phyloP scores from a whole-genome alignment of 2,888 invertebrate species.

The Ectemnius lituratus region DNA sequence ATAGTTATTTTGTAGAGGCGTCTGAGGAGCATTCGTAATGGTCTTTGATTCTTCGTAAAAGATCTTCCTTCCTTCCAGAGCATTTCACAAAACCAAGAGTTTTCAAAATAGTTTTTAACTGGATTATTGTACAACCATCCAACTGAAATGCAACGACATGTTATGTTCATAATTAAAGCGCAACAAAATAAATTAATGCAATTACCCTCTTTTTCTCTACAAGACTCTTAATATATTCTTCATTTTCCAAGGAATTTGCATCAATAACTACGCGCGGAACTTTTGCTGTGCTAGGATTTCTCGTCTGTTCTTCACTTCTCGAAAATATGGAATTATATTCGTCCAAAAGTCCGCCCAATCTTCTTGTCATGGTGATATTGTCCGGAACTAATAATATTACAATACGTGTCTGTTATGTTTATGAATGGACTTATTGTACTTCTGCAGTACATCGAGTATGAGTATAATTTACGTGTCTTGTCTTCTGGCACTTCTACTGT shows the following conservation, averaged over 20 bases:
- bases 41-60: slow-evolving; percentile 34
- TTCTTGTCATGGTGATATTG: not conserved
- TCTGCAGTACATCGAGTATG: too few species aligned
- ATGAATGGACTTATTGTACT: too few species aligned
- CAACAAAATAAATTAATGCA: too few species aligned
- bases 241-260: not conserved
- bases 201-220: slow-evolving; percentile 16
- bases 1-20: too few species aligned
- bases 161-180: not conserved
- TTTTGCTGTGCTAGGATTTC: not conserved
- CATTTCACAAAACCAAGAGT: slow-evolving; percentile 23
- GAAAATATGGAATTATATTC: slow-evolving; percentile 38
- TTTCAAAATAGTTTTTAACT: slow-evolving; percentile 36
- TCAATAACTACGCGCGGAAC: not conserved
- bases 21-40: not conserved
- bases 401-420: not conserved
- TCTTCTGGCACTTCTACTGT: slow-evolving; percentile 32
- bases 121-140: slow-evolving; percentile 1
- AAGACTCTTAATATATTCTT: slow-evolving; percentile 20
- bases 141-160: slow-evolving; percentile 22
- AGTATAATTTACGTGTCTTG: slow-evolving; percentile 46
- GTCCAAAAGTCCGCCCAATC: slow-evolving; percentile 18
- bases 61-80: slow-evolving; percentile 41
- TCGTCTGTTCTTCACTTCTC: not conserved
- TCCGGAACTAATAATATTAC: slow-evolving; percentile 35